A percentile compares a stretch with the other conserved stretches of the same genome.
These are phyloP conservation scores for Chrysotoxum bicinctum DNA, from an alignment of 2,888 invertebrate species.

Conservation along the genomic window DNA sequence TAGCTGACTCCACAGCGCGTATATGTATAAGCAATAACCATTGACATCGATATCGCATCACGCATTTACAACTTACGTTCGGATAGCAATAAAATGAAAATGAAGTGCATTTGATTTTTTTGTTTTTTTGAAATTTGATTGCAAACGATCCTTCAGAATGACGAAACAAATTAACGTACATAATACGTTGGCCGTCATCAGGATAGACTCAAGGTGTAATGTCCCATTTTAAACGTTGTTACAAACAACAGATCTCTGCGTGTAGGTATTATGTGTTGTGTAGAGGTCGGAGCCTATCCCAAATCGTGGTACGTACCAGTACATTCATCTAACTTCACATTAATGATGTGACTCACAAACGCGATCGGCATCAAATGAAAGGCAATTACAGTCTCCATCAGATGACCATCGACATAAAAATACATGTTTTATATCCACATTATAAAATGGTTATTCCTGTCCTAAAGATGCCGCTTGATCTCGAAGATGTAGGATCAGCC, in stretches of 20 bases:
- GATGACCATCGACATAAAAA: conserved; percentile 74
- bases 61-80: conserved; percentile 12
- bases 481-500: conserved; percentile 40
- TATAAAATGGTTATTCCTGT: conserved; percentile 71
- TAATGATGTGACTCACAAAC: conserved; percentile 71
- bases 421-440: conserved; percentile 74
- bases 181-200: conserved; percentile 1
- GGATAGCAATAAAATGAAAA: conserved; percentile 41
- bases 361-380: conserved; percentile 71
- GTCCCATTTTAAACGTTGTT: conserved; percentile 66
- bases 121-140: conserved; percentile 37
- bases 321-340: conserved; percentile 56
- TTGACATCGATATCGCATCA: conserved; percentile 42
- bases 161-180: conserved; percentile 57
- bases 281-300: conserved; percentile 17
- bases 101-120: conserved; percentile 28
- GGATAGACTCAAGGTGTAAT: conserved; percentile 48
- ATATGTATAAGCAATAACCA: conserved; percentile 21
- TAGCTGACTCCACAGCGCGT: conserved; percentile 25
- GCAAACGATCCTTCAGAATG: conserved; percentile 51
- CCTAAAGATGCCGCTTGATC: conserved; percentile 68
- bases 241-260: conserved; percentile 48
- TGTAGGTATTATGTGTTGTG: conserved; percentile 28
- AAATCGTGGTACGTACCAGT: not conserved
- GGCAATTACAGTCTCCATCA: conserved; percentile 69